Conservation (phyloP, 2,113 vertebrate genomes). For the Synchiropus splendidus region DNA sequence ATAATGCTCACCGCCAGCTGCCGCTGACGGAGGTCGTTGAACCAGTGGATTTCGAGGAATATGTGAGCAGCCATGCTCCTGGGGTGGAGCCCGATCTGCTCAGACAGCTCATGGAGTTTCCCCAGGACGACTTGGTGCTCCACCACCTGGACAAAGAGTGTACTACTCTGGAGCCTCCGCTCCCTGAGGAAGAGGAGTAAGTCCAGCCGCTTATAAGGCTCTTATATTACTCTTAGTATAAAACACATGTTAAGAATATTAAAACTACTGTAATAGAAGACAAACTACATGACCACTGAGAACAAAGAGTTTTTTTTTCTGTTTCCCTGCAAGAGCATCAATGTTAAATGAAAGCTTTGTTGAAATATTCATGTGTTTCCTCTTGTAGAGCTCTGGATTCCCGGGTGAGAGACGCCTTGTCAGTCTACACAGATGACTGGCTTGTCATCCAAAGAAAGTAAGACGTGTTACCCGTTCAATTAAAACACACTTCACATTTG, state of each 20-base stretch:
- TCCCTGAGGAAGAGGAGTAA: conserved; percentile 77
- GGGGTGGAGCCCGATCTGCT: conserved; percentile 74
- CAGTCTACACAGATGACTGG: conserved; percentile 85
- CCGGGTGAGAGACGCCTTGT: conserved; percentile 76
- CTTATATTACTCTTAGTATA: conserved; percentile 1
- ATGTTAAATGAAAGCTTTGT: conserved; percentile 39
- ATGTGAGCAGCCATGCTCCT: conserved; percentile 71
- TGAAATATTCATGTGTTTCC: conserved; percentile 51
- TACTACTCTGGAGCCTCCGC: conserved; percentile 73
- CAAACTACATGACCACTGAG: conserved; percentile 16
- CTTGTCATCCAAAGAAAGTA: conserved; percentile 82
- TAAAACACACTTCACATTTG: conserved; percentile 7
- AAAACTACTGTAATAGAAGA: conserved; percentile 16
- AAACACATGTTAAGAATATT: conserved; percentile 8
- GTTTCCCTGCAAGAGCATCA: conserved; percentile 24
- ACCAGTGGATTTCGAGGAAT: conserved; percentile 83
- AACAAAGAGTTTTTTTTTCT: conserved; percentile 31
- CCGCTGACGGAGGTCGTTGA: conserved; percentile 81
- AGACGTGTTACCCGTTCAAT: conserved; percentile 32
- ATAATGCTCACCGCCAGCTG: conserved; percentile 59
- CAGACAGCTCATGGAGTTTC: conserved; percentile 78
- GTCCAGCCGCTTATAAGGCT: conserved; percentile 22
- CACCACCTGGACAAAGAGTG: conserved; percentile 77
- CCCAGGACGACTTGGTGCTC: conserved; percentile 77
- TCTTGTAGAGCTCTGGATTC: conserved; percentile 74